Conservation (phyloP, 2,888 invertebrate species). For the Ormia ochracea region DNA sequence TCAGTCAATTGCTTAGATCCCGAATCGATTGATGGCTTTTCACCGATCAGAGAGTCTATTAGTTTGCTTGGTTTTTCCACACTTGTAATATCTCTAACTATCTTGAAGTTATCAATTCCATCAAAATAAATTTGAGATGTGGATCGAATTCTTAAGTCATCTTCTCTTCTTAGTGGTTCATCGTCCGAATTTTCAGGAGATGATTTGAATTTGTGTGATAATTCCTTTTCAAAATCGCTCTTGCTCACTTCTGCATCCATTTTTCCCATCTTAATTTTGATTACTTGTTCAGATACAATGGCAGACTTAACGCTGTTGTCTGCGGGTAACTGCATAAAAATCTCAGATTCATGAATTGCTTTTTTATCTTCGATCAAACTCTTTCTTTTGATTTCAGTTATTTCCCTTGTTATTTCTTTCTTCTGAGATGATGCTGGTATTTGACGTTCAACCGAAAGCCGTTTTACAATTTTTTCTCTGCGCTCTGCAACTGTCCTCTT, state of each 20-base stretch:
- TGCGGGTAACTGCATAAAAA: constrained; percentile 76
- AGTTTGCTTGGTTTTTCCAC: constrained; percentile 64
- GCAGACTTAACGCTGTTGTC: constrained; percentile 76
- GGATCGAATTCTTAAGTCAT: constrained; percentile 48
- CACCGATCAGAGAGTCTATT: constrained; percentile 42
- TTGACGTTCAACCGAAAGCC: constrained; percentile 82
- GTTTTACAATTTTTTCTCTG: constrained; percentile 85
- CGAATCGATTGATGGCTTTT: constrained; percentile 59
- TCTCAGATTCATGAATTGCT: constrained; percentile 77
- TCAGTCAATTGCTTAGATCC: constrained; percentile 72
- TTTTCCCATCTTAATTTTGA: constrained; percentile 76
- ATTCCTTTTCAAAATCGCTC: constrained; percentile 75
- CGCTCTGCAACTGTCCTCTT: constrained; percentile 87
- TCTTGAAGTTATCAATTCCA: constrained; percentile 66
- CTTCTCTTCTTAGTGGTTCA: constrained; percentile 30
- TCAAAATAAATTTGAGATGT: constrained; percentile 22
- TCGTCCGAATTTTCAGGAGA: constrained; percentile 72
- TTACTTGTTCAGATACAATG: constrained; percentile 74
- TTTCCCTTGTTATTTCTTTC: constrained; percentile 85
- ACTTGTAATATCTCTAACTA: constrained; percentile 66
- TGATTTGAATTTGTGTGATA: constrained; percentile 75
- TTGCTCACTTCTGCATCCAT: constrained; percentile 75
- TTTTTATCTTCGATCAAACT: constrained; percentile 78
- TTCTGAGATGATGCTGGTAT: constrained; percentile 86
- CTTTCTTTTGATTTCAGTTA: constrained; percentile 83